Conservation (phyloP, 2,797 vertebrate species). For the Microctenopoma steveboyesi region DNA sequence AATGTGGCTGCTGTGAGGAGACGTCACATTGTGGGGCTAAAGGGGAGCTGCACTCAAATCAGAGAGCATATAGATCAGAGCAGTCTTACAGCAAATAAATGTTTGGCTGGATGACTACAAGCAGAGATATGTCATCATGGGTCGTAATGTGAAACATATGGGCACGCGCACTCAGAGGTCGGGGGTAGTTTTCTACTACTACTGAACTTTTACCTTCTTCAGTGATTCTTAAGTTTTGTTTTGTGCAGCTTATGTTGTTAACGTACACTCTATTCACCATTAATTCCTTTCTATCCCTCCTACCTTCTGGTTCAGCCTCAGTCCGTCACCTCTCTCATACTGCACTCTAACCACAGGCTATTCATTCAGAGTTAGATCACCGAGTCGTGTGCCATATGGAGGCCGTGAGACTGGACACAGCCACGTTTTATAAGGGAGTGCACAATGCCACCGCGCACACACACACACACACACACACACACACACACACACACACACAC, state of each 20-base stretch:
- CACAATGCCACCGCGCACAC: constrained; percentile 30
- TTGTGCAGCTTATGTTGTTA: not conserved
- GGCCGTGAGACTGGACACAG: constrained; percentile 57
- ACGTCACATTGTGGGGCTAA: constrained; percentile 30
- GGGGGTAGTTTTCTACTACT: too few species aligned
- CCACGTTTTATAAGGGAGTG: constrained; percentile 55
- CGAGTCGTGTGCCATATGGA: constrained; percentile 74
- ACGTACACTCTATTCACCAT: not conserved
- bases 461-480: not conserved
- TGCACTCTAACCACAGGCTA: constrained; percentile 47
- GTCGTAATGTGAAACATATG: constrained; percentile 63
- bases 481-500: constrained; percentile 1
- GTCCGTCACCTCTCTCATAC: constrained; percentile 32
- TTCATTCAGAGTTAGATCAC: constrained; percentile 68
- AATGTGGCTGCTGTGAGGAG: constrained; percentile 18
- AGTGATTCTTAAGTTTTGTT: not conserved
- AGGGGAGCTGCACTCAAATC: constrained; percentile 25
- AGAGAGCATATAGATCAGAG: not conserved
- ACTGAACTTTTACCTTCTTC: constrained; percentile 16
- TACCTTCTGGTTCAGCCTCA: not conserved
- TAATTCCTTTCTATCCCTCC: not conserved
- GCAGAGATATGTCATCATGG: constrained; percentile 56
- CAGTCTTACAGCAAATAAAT: constrained; percentile 52
- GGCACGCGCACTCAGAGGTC: not conserved
- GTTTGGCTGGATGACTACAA: constrained; percentile 50